These are phyloP conservation scores for Heteromyza rotundicornis DNA, from an alignment of 2,888 invertebrate species.

Conservation along the genomic window DNA sequence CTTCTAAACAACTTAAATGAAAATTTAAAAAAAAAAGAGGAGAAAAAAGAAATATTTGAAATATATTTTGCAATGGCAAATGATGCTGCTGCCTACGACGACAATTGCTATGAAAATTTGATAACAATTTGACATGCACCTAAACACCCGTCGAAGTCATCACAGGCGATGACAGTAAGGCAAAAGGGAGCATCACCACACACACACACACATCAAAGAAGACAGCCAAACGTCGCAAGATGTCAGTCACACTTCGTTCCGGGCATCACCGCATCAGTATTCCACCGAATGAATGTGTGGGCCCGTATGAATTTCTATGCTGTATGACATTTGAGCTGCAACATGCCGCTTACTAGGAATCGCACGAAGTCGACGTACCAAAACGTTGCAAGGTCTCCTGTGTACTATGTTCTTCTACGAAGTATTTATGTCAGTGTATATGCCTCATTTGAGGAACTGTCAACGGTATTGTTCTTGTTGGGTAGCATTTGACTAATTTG, in stretches of 20 bases:
- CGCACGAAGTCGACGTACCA: background rate
- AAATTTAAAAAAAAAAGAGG: no score
- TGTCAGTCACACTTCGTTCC: constrained; percentile 24
- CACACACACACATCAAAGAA: constrained; percentile 10
- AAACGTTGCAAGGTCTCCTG: background rate
- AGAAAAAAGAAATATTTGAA: no score
- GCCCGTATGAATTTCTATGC: no score
- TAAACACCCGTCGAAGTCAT: constrained; percentile 10
- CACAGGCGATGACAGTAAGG: background rate
- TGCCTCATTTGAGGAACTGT: background rate
- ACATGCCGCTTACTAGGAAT: constrained; percentile 12
- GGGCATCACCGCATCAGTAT: no score
- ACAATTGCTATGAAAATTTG: constrained; percentile 8
- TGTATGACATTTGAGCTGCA: constrained; percentile 20
- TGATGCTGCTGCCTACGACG: background rate
- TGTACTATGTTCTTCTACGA: background rate
- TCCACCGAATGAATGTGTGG: no score
- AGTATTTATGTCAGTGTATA: background rate
- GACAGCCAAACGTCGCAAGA: constrained; percentile 19
- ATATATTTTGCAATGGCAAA: no score
- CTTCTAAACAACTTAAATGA: no score
- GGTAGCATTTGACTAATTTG: background rate
- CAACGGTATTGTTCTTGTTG: background rate
- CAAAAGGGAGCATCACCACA: background rate
- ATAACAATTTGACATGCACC: constrained; percentile 24